Conservation (phyloP, 1,140 invertebrate species). For the Streblospio benedicti region DNA sequence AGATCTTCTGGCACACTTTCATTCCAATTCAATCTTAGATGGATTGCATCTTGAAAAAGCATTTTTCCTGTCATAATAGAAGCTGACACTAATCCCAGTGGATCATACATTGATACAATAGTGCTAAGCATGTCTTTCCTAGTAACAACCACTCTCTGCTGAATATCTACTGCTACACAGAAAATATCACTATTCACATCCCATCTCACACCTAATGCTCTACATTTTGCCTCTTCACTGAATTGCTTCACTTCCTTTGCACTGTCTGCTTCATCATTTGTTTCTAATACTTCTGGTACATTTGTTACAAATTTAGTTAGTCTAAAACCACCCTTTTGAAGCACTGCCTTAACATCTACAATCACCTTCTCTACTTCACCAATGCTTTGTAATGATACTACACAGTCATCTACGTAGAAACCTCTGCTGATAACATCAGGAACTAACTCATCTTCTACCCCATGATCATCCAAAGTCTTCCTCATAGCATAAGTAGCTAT, state of each 20-base stretch:
- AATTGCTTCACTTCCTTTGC: background rate
- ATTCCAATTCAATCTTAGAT: background rate
- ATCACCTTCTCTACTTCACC: background rate
- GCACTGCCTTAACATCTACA: background rate
- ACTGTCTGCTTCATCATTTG: background rate
- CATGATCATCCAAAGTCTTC: background rate
- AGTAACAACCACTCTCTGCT: background rate
- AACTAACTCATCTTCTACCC: background rate
- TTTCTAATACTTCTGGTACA: background rate
- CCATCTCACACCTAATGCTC: background rate
- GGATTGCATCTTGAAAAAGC: background rate
- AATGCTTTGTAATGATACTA: background rate
- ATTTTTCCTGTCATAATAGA: background rate
- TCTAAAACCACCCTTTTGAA: background rate
- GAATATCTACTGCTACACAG: background rate
- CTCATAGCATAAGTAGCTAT: constrained; percentile 8
- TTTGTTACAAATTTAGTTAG: background rate
- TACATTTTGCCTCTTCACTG: background rate
- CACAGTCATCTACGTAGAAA: background rate
- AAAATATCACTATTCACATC: background rate
- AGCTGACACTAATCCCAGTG: background rate
- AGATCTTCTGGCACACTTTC: background rate
- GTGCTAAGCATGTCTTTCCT: background rate
- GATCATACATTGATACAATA: background rate
- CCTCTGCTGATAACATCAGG: background rate